Base-by-base conservation (phyloP, 37 sponge, comb jelly and placozoan species). In the Chondrosia reniformis region DNA sequence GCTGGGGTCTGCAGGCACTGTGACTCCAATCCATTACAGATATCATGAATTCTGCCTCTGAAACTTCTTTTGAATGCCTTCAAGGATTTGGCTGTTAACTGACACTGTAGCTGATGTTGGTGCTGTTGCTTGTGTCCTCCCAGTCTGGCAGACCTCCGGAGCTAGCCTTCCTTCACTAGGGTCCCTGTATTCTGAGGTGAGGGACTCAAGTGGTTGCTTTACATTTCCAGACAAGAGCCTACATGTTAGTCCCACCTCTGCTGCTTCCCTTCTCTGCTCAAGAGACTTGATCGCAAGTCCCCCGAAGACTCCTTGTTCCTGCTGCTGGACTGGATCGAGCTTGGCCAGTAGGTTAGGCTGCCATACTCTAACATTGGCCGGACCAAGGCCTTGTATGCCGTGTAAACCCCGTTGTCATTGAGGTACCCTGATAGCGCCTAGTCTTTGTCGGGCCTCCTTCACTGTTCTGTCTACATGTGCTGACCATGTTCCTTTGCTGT, bases 311-410 rank as follows among this genome's bases (percentile, higher is more conserved):
- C 24, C 42, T 9, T 69, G 34, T 49, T 54, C 76, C 54, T 55
- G 76, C 76, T 75, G 55, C 55, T 75, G 76, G 55, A 75, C 76
- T 32, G n/a, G 30, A 55, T 75, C 34, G 8, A 49, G 76, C 56
- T 55, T 49, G 55, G 33, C 5, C 56, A 55, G 34, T 55, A 75
- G 55, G 1, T 31, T 1, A 49, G 7, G 33, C 34, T 49, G 3
- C 76, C 55, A 55, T 75, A 75, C 45, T 75, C 76, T 12, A 45
- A 2, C 76, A 37, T 8, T 49, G 55, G 54, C 10, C 55, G 2
- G 34, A 75, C 37, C 4, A 75, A 75, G 3, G 56, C 76, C 25
- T 46, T 75, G 76, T 75, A 75, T 0, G 56, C 56, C 34, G 76
- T 55, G 55, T 32, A 31, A 7, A 32, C 2, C 0, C 76, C 36